A percentile compares a stretch with the other conserved stretches of the same genome.
These are phyloP conservation scores for Myrmecobius fasciatus DNA, from an alignment of 2,113 vertebrate species.

Conservation along the genomic window DNA sequence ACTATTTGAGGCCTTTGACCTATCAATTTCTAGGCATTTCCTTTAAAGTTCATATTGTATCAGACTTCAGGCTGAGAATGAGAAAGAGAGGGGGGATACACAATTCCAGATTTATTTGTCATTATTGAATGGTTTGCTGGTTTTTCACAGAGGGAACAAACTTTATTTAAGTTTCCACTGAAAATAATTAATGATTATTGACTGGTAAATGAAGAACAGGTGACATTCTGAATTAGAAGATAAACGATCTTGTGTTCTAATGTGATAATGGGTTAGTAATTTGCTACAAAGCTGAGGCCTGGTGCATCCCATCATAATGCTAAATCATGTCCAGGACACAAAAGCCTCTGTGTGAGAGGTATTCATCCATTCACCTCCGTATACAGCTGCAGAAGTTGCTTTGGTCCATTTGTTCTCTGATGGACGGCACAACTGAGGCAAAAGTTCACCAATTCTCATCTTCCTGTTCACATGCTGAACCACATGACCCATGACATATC, in stretches of 20 bases:
- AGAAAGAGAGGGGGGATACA: conserved; percentile 74
- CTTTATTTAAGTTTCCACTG: conserved; percentile 88
- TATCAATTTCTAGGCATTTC: conserved; percentile 89
- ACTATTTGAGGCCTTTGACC: conserved; percentile 85
- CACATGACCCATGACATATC: conserved; percentile 85
- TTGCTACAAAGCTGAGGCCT: conserved; percentile 85
- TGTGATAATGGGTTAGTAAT: conserved; percentile 92
- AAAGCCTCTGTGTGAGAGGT: conserved; percentile 93
- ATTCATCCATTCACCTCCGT: conserved; percentile 82
- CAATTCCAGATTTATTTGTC: conserved; percentile 86
- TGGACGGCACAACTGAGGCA: conserved; percentile 92
- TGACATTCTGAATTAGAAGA: conserved; percentile 90
- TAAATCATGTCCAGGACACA: conserved; percentile 90
- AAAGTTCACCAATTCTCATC: conserved; percentile 94
- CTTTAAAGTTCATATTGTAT: conserved; percentile 83
- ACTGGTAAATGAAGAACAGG: conserved; percentile 92
- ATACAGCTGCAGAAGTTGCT: conserved; percentile 90
- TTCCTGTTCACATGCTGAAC: conserved; percentile 94
- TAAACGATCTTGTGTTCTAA: conserved; percentile 89
- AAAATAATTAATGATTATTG: conserved; percentile 90
- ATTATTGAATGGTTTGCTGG: conserved; percentile 86
- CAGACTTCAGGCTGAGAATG: conserved; percentile 78
- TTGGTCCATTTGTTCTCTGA: conserved; percentile 97
- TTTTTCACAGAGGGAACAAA: conserved; percentile 84
- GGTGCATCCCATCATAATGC: conserved; percentile 84